These are phyloP conservation scores for Heteractis magnifica DNA, from an alignment of 92 coral and sea anemone species.

Conservation along the genomic window DNA sequence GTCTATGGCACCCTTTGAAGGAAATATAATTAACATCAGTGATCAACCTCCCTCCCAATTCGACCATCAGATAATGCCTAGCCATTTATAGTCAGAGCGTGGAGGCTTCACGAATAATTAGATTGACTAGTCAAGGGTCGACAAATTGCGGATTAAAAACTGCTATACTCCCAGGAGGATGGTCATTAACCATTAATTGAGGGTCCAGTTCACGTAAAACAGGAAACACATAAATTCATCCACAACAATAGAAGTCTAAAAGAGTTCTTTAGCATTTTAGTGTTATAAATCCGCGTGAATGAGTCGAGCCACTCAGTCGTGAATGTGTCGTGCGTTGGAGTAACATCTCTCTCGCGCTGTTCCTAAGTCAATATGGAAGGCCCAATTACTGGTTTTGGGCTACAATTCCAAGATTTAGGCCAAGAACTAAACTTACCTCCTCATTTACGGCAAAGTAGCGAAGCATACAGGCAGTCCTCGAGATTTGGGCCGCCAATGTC, in stretches of 20 bases:
- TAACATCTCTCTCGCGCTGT: conserved; percentile 25
- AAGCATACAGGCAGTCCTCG: conserved; percentile 63
- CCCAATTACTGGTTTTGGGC: conserved; percentile 64
- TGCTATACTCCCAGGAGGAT: conserved; percentile 85
- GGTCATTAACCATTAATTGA: conserved; percentile 94
- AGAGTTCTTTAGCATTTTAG: conserved; percentile 72
- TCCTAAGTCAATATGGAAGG: conserved; percentile 54
- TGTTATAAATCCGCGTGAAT: conserved; percentile 77
- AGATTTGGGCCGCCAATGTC: conserved; percentile 69
- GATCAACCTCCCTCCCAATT: conserved; percentile 73
- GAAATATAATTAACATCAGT: conserved; percentile 62
- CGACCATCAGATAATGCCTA: conserved; percentile 60
- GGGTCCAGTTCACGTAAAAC: conserved; percentile 91
- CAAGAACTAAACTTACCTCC: conserved; percentile 68
- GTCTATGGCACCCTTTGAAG: conserved; percentile 56
- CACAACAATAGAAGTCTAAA: conserved; percentile 85
- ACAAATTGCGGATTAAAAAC: conserved; percentile 90
- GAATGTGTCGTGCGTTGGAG: conserved; percentile 36
- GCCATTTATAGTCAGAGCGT: conserved; percentile 87
- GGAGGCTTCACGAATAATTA: conserved; percentile 83
- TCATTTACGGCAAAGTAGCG: conserved; percentile 75
- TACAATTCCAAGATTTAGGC: conserved; percentile 59
- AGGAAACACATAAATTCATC: conserved; percentile 94
- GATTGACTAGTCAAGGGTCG: conserved; percentile 87
- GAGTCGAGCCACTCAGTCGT: conserved; percentile 60